Base-by-base conservation (phyloP, 2,888 invertebrate genomes). In the Latheticus oryzae region DNA sequence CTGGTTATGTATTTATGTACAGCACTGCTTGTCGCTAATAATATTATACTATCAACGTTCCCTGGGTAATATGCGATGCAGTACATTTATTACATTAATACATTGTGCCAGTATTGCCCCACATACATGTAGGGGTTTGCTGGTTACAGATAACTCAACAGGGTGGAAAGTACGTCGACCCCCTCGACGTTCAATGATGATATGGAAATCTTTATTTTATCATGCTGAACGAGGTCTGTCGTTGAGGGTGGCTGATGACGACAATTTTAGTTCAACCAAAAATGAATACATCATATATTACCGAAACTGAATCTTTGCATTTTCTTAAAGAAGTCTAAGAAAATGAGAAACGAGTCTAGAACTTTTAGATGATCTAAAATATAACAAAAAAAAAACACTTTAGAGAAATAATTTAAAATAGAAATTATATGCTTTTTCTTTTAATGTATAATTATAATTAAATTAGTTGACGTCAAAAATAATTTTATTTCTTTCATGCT, bases 71-170 rank as follows among this genome's bases (percentile, higher is more conserved):
- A 74, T 73, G 72, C 69, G 66, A 73, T 72, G 73, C 73, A 73
- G 73, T 71, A 35, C 73, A 73, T 75, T 73, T 74, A 75, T 75
- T 73, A 71, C 72, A 72, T 75, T 73, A 75, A 69, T 67, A 71
- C 67, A 67, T 64, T 66, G 65, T 63, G 63, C 64, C 64, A 62
- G 69, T 65, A 68, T 68, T 69, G 70, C 68, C 66, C 69, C 63
- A 65, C 66, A 68, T 65, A 58, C 60, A 66, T 66, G 65, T 55
- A 40, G 61, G 65, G 63, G 58, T 52, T 62, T 60, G 65, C 64
- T 51, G 64, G 69, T 64, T 68, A 60, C 65, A 67, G 70, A 69
- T 69, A 68, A 67, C 68, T 62, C 64, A 55, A 47, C 54, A 54
- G 65, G 66, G 61, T 52, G 60, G 62, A 61, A 62, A 58, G 28